These are phyloP conservation scores for Pyrrhosoma nymphula DNA, from an alignment of 2,888 invertebrate genomes.

Conservation along the genomic window DNA sequence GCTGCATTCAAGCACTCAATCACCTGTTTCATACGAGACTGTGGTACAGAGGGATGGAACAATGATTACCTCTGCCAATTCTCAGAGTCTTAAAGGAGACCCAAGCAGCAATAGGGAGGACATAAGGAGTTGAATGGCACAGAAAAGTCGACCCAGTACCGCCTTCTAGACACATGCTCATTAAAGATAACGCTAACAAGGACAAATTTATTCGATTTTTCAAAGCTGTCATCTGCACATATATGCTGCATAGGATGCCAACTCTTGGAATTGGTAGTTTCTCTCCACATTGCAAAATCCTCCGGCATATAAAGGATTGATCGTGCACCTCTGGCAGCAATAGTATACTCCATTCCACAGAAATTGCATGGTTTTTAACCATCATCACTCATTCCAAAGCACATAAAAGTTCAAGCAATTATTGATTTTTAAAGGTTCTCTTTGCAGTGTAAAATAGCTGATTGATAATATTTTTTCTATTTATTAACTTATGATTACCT, in stretches of 20 bases:
- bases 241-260: background rate
- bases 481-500: conserved; percentile 60
- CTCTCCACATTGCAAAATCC: conserved; percentile 1
- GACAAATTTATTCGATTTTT: background rate
- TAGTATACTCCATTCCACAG: background rate
- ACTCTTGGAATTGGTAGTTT: background rate
- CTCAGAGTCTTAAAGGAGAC: background rate
- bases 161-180: conserved; percentile 25
- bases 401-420: conserved; percentile 46
- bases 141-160: background rate
- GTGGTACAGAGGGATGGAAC: background rate
- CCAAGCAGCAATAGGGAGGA: background rate
- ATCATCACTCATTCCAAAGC: conserved; percentile 59
- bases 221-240: conserved; percentile 32
- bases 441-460: conserved; percentile 20
- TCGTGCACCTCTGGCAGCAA: background rate
- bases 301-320: background rate
- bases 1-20: conserved; percentile 31
- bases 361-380: background rate
- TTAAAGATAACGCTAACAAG: conserved; percentile 16
- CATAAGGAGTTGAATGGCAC: background rate
- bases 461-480: conserved; percentile 53
- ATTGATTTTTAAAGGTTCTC: conserved; percentile 20
- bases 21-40: conserved; percentile 23
- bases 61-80: background rate